phyloP scores from a whole-genome alignment of 2,113 vertebrate genomes.

The Nanger granti region DNA sequence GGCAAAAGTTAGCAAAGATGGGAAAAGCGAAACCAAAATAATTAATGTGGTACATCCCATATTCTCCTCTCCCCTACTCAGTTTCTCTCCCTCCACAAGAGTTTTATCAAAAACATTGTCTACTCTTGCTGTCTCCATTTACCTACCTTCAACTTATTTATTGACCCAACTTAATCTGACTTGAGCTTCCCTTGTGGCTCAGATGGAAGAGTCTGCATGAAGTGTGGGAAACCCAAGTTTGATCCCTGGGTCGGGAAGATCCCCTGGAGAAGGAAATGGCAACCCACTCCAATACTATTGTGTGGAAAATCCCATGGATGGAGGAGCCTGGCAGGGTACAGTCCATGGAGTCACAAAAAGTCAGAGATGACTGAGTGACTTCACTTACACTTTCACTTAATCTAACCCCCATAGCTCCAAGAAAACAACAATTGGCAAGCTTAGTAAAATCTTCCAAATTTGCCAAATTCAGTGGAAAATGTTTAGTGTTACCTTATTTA shows the following conservation, averaged over 20 bases:
- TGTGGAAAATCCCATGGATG: too few species aligned
- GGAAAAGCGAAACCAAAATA: not conserved
- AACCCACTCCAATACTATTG: too few species aligned
- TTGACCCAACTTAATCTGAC: not conserved
- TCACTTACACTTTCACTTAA: too few species aligned
- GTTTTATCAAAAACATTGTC: not conserved
- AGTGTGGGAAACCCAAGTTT: fast-evolving
- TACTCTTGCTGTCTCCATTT: not conserved
- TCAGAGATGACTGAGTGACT: not conserved
- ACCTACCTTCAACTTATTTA: not conserved
- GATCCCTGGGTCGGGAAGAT: fast-evolving
- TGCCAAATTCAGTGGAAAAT: not conserved
- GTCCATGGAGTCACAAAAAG: not conserved
- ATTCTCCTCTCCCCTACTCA: not conserved
- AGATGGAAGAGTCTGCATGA: not conserved
- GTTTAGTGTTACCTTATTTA: not conserved
- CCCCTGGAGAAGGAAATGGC: too few species aligned
- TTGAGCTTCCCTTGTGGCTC: not conserved
- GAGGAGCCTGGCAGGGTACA: too few species aligned
- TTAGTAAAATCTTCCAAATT: not conserved
- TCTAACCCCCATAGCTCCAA: not conserved
- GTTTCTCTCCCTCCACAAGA: not conserved
- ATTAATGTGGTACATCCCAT: not conserved
- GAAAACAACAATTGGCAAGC: not conserved
- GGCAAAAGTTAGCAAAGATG: not conserved